phyloP scores from a whole-genome alignment of 2,113 vertebrate genomes.

The Gallinago media region DNA sequence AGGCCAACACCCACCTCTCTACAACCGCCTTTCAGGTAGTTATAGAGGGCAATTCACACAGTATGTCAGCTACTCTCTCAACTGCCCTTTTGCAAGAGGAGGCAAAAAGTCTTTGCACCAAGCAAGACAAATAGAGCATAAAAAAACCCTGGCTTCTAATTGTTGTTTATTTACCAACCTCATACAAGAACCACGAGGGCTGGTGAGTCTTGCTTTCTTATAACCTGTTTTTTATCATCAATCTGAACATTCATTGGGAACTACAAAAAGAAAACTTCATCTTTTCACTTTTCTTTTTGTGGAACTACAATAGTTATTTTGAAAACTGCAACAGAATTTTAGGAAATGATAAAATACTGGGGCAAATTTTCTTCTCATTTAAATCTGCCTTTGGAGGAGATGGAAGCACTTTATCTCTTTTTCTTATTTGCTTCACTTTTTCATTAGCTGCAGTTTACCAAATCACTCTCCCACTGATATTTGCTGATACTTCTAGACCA shows the following conservation, averaged over 20 bases:
- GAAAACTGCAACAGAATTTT: background rate
- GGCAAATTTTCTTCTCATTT: background rate
- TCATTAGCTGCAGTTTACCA: background rate
- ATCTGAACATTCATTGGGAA: background rate
- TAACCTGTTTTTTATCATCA: slow-evolving; percentile 16
- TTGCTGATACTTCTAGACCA: background rate
- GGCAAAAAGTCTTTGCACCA: slow-evolving; percentile 14
- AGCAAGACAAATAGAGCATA: slow-evolving; percentile 54
- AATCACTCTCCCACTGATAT: background rate
- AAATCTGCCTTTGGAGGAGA: background rate
- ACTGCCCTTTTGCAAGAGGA: slow-evolving; percentile 10
- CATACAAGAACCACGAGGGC: background rate
- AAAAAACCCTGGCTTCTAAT: background rate
- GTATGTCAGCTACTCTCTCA: slow-evolving; percentile 51
- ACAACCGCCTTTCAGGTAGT: too few relatives aligned
- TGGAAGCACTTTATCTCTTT: background rate
- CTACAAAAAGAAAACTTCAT: background rate
- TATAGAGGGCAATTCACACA: background rate
- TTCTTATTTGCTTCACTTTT: background rate
- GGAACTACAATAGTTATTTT: background rate
- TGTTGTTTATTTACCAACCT: background rate
- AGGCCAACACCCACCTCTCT: too few relatives aligned
- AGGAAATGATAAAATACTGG: background rate
- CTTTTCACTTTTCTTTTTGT: background rate
- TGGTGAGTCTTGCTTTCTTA: background rate